Conservation (phyloP, 2,888 invertebrate species). For the Parthenolecanium corni region DNA sequence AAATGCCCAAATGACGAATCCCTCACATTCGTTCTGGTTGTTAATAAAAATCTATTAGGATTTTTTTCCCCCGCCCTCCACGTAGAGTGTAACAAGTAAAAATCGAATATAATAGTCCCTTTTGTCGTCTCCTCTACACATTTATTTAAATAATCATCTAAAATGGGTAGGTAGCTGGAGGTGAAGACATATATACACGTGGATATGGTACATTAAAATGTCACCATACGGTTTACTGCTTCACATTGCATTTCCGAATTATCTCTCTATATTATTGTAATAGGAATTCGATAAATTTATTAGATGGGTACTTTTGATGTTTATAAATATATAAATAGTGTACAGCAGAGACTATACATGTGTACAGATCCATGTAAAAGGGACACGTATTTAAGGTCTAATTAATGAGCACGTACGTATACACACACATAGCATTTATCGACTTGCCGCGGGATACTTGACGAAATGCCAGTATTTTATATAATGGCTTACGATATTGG, state of each 20-base stretch:
- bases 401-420: not conserved
- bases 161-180: not conserved
- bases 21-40: constrained; percentile 7
- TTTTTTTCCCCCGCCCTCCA: not conserved
- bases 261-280: constrained; percentile 8
- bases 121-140: not conserved
- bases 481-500: not conserved
- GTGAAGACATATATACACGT: not conserved
- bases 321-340: no score
- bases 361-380: not conserved
- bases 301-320: not conserved
- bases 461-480: constrained; percentile 14
- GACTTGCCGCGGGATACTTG: not conserved
- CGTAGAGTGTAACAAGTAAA: not conserved
- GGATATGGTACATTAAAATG: constrained; percentile 18
- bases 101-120: not conserved
- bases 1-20: constrained; percentile 23
- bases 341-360: not conserved
- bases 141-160: constrained; percentile 7
- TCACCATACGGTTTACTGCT: constrained; percentile 2
- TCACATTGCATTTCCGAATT: not conserved
- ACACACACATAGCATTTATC: not conserved
- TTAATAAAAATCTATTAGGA: constrained; percentile 6
- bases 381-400: not conserved
- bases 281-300: constrained; percentile 18